Percentiles rank a stretch among this genome's conserved stretches.
These are phyloP conservation scores for Myripristis jacobus DNA, from an alignment of 2,797 vertebrate genomes.

Conservation along the genomic window DNA sequence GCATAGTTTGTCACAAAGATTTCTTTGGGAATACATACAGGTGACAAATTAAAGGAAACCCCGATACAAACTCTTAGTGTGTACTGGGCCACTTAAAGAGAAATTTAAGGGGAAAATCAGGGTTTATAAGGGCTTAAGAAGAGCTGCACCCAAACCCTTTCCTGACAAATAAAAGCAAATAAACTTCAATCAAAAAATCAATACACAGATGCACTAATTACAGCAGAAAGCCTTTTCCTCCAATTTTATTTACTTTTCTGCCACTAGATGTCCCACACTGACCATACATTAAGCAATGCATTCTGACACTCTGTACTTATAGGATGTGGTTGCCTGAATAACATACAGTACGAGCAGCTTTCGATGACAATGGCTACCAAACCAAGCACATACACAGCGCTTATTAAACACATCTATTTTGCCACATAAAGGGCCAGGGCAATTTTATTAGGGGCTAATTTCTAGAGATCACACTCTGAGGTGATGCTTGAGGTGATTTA, in stretches of 20 bases:
- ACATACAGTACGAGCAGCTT: background rate
- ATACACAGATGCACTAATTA: background rate
- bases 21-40: no score
- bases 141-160: no score
- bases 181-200: background rate
- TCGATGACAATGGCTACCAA: conserved; percentile 15
- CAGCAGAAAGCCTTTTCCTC: background rate
- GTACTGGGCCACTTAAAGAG: no score
- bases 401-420: conserved; percentile 56
- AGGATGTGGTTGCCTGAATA: background rate
- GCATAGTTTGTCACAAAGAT: no score
- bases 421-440: background rate
- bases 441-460: conserved; percentile 49
- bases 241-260: background rate
- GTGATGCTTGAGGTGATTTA: background rate
- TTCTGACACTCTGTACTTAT: background rate
- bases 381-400: conserved; percentile 54
- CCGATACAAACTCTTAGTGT: no score
- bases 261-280: conserved; percentile 76
- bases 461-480: conserved; percentile 46
- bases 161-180: background rate
- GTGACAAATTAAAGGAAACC: no score
- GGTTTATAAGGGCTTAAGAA: no score
- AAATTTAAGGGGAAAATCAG: no score
- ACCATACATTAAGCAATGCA: conserved; percentile 28